Conservation (phyloP, 2,113 vertebrate species). For the Laterallus jamaicensis region DNA sequence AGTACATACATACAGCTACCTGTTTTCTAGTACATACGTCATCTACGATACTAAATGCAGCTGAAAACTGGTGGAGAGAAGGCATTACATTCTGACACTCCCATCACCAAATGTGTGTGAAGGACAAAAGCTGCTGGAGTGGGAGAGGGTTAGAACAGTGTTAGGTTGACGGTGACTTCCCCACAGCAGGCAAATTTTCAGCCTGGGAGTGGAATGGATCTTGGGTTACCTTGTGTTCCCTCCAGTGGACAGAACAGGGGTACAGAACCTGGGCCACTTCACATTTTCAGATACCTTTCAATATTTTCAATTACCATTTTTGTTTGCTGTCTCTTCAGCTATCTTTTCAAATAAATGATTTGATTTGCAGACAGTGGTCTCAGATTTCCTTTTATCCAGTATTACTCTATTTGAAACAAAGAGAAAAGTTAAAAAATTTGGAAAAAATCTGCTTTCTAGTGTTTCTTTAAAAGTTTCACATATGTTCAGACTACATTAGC, state of each 20-base stretch:
- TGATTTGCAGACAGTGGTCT: not conserved
- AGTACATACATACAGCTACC: no score
- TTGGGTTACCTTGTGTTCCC: not conserved
- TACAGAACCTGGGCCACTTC: not conserved
- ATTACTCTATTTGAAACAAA: not conserved
- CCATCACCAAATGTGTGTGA: not conserved
- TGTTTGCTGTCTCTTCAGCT: not conserved
- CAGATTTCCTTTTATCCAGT: not conserved
- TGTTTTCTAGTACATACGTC: not conserved
- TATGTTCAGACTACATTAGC: not conserved
- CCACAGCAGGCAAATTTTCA: not conserved
- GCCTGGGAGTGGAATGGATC: not conserved
- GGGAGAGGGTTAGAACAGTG: accelerated
- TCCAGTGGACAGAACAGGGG: not conserved
- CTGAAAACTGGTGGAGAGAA: not conserved
- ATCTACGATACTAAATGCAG: not conserved
- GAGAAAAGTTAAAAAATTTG: not conserved
- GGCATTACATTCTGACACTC: accelerated
- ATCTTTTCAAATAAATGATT: not conserved
- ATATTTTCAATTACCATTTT: not conserved
- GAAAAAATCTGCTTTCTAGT: not conserved
- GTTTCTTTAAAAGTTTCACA: not conserved
- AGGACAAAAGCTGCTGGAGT: not conserved
- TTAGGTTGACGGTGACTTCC: not conserved
- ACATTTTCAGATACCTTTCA: not conserved